Evolutionary conservation across 2,797 vertebrate genomes (phyloP), one percentile per base, ranked within the genome.

Genomic region (Sardinella longiceps): DNA sequence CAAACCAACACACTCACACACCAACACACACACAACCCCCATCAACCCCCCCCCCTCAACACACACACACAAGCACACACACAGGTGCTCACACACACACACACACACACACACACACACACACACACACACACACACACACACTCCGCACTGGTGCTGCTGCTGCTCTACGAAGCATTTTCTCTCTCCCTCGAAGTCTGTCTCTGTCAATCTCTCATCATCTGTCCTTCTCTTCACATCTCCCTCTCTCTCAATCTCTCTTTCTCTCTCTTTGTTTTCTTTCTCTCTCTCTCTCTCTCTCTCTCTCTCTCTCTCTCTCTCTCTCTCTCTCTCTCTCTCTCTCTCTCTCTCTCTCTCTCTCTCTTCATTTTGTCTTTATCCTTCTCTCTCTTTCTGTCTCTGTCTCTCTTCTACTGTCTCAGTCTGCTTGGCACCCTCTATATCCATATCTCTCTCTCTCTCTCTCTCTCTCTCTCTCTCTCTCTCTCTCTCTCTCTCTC

Each of bases 101-200:
- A 74, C 3, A 66, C 66, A 74, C 30, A 74, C 66, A 74, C 66
- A 74, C 66, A 74, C 33, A 74, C 30, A 74, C 66, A 70, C 63
- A 70, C 63, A 70, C 63, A 70, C 11, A 70, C 63, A 70, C 28
- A 66, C 23, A 63, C 60, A 66, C 60, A 66, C 66, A 70, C 66
- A 70, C 66, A 70, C 30, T 37, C 66, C 30, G 30, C 25, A 63
- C 1, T 14, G 48, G 3, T 50, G 1, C 63, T 74, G 66, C 33
- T 74, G 33, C 30, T 74, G 30, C 66, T 74, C 66, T 74, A 1
- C 37, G 33, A 74, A 74, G 4, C 66, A 25, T 60, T 28, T 25
- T 66, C 11, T 66, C 14, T 33, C 9, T 30, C 60, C 12, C 60
- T 6, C 25, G 9, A 12, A 10, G 45, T 9, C 25, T 70, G 30